Evolutionary conservation across 2,797 vertebrate species (phyloP).

Genomic region (Pantherophis vulpinus): DNA sequence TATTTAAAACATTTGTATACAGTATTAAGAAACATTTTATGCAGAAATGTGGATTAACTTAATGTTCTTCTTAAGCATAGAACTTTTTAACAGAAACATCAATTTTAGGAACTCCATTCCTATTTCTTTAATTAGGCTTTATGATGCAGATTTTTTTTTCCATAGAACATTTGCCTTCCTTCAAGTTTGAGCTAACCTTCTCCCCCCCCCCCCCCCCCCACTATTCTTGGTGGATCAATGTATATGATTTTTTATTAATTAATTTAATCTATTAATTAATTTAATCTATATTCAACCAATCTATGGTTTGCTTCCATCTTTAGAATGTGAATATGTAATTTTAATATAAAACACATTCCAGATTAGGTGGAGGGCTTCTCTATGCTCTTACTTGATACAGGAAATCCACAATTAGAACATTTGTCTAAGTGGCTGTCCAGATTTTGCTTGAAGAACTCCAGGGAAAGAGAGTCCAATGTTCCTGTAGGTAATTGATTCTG

Average conservation of each 20-base stretch:
- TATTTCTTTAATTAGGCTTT: neutral
- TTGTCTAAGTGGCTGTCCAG: neutral
- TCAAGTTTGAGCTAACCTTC: neutral
- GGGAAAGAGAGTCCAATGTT: neutral
- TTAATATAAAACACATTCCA: neutral
- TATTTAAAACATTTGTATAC: neutral
- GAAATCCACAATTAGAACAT: neutral
- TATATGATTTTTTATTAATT: neutral
- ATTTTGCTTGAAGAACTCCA: neutral
- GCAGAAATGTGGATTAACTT: neutral
- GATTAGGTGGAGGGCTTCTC: neutral
- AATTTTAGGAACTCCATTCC: neutral
- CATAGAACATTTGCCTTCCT: neutral
- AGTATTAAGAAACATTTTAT: neutral
- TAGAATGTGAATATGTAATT: neutral
- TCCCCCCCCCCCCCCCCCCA: no score
- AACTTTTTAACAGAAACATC: neutral
- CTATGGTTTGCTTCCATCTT: neutral
- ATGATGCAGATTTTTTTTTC: no score
- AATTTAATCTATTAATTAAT: no score
- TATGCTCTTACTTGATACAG: neutral
- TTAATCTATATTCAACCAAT: neutral
- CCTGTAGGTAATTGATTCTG: neutral
- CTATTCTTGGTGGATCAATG: neutral
- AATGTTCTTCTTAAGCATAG: neutral